phyloP scores from a whole-genome alignment of 2,888 invertebrate genomes.

The Timema podura region DNA sequence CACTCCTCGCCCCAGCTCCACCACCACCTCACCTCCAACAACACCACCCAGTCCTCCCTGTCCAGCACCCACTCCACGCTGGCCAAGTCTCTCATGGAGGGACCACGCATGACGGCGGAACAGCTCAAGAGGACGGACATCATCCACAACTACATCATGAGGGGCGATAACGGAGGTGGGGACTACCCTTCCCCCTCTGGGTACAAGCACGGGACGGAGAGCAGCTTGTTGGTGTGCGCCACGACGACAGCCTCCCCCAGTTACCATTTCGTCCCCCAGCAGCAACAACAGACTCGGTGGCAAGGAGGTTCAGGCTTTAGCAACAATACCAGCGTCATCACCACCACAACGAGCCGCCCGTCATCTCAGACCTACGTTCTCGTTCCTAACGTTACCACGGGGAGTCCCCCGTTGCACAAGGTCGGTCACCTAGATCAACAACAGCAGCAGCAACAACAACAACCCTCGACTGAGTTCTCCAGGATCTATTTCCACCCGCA shows the following conservation, averaged over 20 bases:
- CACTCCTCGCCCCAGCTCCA: constrained; percentile 45
- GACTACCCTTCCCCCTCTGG: constrained; percentile 39
- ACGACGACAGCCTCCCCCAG: constrained; percentile 29
- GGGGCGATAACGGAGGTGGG: constrained; percentile 65
- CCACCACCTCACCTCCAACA: constrained; percentile 46
- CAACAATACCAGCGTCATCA: constrained; percentile 57
- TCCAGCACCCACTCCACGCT: constrained; percentile 86
- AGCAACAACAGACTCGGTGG: constrained; percentile 23
- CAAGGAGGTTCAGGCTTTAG: constrained; percentile 26
- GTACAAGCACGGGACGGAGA: constrained; percentile 27
- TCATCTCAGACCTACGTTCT: constrained; percentile 25
- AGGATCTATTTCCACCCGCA: constrained; percentile 40
- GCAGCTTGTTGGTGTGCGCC: constrained; percentile 31
- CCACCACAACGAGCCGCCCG: constrained; percentile 51
- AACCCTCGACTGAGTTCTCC: constrained; percentile 28
- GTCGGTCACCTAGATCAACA: constrained; percentile 42
- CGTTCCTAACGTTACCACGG: constrained; percentile 26
- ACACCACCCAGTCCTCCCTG: constrained; percentile 49
- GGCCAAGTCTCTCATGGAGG: constrained; percentile 86
- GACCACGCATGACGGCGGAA: constrained; percentile 90
- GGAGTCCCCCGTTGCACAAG: constrained; percentile 36
- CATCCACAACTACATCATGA: constrained; percentile 88
- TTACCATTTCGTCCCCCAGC: constrained; percentile 37
- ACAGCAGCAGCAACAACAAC: constrained; percentile 16
- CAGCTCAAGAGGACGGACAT: constrained; percentile 89